Base-by-base conservation (phyloP, 2,888 invertebrate genomes). In the Formica aserva region DNA sequence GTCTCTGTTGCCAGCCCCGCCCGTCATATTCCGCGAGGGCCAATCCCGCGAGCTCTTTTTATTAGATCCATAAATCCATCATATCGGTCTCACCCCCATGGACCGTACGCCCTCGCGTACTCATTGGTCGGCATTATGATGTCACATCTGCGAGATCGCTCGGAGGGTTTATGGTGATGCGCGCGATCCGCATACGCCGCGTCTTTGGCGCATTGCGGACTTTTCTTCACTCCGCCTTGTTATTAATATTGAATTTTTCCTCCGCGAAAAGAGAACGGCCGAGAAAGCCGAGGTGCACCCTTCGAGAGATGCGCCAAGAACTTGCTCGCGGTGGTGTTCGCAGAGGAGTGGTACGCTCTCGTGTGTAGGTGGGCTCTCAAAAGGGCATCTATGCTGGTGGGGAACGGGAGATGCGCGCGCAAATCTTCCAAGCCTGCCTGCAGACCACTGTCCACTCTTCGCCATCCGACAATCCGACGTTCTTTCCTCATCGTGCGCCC, bases 11-110 rank as follows among this genome's bases (percentile, higher is more conserved):
- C 86, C 90, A 91, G 94, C 94, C 92, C 94, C 94, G 94, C 94
- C 94, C 94, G 94, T 94, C 94, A 94, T 94, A 94, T 94, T 94
- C 94, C 92, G 87, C 90, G 91, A 91, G 92, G 92, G 92, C 95
- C 95, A 95, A 95, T 95, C 93, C 94, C 92, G 92, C 91, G 90
- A 88, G 91, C 88, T 91, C 94, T 92, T 94, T 95, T 95, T 95
- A 95, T 97, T 97, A 97, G 97, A 97, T 97, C 97, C 97, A 97
- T 97, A 97, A 97, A 97, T 97, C 96, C 96, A 96, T 96, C 96
- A 96, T 96, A 96, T 96, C 96, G 95, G 91, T 92, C 91, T 92
- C 90, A 91, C 86, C 87, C 87, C 81, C 72, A 86, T 84, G 81
- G 81, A 83, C 85, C 87, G 83, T 80, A 69, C 66, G 57, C 65